These are phyloP conservation scores for Nyleta sp. DNA, from an alignment of 2,888 invertebrate genomes.

Conservation along the genomic window DNA sequence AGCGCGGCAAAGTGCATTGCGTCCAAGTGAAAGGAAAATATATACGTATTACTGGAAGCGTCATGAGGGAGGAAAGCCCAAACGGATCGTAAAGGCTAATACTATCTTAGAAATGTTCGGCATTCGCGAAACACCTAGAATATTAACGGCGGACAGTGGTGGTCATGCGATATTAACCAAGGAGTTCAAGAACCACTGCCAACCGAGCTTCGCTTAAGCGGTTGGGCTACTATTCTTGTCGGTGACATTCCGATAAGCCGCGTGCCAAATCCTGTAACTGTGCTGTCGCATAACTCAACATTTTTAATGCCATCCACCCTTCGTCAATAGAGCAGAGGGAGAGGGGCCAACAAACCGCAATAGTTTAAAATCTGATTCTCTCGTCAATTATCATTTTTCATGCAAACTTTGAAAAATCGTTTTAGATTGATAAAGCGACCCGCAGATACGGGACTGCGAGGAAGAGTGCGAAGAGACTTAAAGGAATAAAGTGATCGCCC, in stretches of 20 bases:
- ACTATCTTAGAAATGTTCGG: slow-evolving; percentile 54
- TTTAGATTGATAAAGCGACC: too few species aligned
- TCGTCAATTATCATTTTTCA: too few species aligned
- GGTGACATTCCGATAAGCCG: slow-evolving; percentile 79
- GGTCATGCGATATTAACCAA: slow-evolving; percentile 53
- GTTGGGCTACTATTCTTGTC: slow-evolving; percentile 79
- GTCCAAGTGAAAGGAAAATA: slow-evolving; percentile 64
- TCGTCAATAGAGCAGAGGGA: slow-evolving; percentile 4
- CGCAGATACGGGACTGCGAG: too few species aligned
- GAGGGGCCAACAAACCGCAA: too few species aligned
- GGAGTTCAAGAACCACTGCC: slow-evolving; percentile 73
- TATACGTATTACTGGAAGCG: slow-evolving; percentile 48
- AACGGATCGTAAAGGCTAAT: slow-evolving; percentile 52
- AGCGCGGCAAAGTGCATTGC: slow-evolving; percentile 36
- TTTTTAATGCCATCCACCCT: slow-evolving; percentile 48
- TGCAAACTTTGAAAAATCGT: too few species aligned
- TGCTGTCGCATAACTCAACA: slow-evolving; percentile 62
- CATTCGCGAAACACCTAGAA: slow-evolving; percentile 64
- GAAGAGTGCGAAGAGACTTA: too few species aligned
- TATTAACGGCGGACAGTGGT: slow-evolving; percentile 63
- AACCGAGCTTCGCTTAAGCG: slow-evolving; percentile 67
- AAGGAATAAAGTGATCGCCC: too few species aligned
- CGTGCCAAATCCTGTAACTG: slow-evolving; percentile 76
- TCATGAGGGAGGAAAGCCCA: slow-evolving; percentile 57
- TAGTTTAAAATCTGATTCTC: too few species aligned